Evolutionary conservation across 2,888 invertebrate species (phyloP), one percentile per base, ranked within the genome.

Genomic region (Sinotaia quadrata): DNA sequence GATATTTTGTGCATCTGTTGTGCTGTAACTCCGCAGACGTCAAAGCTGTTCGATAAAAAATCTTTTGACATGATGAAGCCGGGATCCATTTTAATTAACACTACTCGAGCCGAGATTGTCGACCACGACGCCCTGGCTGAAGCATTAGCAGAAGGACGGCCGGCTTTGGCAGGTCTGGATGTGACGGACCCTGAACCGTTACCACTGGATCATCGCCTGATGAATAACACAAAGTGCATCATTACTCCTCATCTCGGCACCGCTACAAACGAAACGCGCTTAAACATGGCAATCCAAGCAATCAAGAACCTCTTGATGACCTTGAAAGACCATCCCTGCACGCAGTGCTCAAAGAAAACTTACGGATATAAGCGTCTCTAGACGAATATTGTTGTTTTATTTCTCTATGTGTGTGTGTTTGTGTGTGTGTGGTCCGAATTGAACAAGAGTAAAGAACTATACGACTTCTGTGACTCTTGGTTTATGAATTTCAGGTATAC

Each of bases 171-270:
- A 0, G 97, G 96, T 0, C 89, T 97, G 44, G 97, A 97, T 89
- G 97, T 97, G 0, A 95, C 93, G 72, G 93, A 93, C 1, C 96
- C 96, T 0, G 97, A 97, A 86, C 97, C 97, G 0, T 89, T 97
- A 70, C 95, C 95, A 0, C 81, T 93, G 5, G 92, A 94, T 77
- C 92, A 92, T 88, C 92, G 93, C 2, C 89, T 97, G 33, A 91
- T 95, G 44, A 91, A 91, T 70, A 85, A 96, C 29, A 90, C 91
- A 44, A 97, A 97, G 86, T 94, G 95, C 86, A 93, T 95, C 72
- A 87, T 97, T 41, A 88, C 93, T 8, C 96, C 97, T 5, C 96
- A 97, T 89, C 91, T 96, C 81, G 96, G 95, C 58, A 95, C 94
- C 78, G 94, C 95, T 0, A 95, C 95, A 0, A 79, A 90, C 10